phyloP scores from a whole-genome alignment of 2,113 vertebrate species.

The Rhinopomastus cyanomelas region DNA sequence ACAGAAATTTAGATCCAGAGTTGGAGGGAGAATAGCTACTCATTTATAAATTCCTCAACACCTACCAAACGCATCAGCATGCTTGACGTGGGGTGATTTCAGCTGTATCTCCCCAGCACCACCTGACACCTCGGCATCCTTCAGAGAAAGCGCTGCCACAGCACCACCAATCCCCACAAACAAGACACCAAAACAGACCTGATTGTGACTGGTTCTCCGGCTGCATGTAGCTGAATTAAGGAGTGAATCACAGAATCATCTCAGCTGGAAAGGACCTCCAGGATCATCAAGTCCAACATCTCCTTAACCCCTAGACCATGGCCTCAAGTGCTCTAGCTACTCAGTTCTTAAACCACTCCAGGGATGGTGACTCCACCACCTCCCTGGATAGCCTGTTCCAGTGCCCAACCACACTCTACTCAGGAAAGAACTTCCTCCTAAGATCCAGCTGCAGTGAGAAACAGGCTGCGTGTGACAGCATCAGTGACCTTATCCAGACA shows the following conservation, averaged over 20 bases:
- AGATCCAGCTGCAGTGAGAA: background rate
- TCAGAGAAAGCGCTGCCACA: background rate
- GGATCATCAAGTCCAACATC: no score
- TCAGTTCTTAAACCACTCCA: no score
- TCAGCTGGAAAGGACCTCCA: no score
- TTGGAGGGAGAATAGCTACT: background rate
- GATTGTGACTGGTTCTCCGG: background rate
- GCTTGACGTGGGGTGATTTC: background rate
- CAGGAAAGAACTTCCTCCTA: no score
- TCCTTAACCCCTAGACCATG: no score
- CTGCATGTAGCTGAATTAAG: background rate
- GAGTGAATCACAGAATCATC: no score
- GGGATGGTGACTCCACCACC: no score
- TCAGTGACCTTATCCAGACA: background rate
- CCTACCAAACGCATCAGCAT: background rate
- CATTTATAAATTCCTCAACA: background rate
- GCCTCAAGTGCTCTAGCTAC: no score
- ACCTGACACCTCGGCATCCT: fast-evolving
- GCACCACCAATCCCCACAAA: background rate
- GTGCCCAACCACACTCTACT: no score
- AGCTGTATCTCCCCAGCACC: background rate
- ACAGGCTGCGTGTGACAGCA: background rate
- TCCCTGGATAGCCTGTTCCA: no score
- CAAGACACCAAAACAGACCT: background rate
- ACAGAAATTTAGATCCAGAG: background rate